Conservation (phyloP, 2,888 invertebrate genomes). For the Lithosia quadra region DNA sequence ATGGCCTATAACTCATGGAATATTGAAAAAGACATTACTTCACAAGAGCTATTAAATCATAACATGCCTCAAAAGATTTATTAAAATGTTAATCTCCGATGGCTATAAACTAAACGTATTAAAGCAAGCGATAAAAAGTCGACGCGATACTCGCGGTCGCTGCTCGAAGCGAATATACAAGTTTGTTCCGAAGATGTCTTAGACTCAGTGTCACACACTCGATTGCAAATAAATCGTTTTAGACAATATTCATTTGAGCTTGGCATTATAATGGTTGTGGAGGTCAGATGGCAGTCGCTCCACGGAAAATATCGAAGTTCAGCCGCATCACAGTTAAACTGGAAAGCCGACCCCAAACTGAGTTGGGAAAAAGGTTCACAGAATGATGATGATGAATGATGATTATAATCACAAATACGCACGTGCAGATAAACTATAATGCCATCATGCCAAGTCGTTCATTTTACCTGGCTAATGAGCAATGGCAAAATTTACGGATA, state of each 20-base stretch:
- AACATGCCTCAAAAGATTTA: slow-evolving; percentile 42
- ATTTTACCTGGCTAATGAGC: not conserved
- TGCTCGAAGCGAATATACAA: slow-evolving; percentile 30
- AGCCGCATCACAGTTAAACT: no score
- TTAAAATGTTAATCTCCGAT: slow-evolving; percentile 42
- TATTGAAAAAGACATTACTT: slow-evolving; percentile 36
- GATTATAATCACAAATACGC: not conserved
- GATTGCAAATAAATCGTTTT: not conserved
- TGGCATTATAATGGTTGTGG: no score
- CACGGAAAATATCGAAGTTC: no score
- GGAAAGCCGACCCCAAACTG: no score
- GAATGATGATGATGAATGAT: no score
- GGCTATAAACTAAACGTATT: slow-evolving; percentile 23
- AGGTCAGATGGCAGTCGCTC: no score
- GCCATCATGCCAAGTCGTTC: not conserved
- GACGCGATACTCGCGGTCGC: slow-evolving; percentile 34
- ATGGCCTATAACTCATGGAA: slow-evolving; percentile 31
- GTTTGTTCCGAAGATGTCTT: slow-evolving; percentile 22
- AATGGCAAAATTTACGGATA: not conserved
- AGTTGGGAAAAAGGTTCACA: no score
- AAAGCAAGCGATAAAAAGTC: slow-evolving; percentile 38
- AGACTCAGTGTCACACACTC: not conserved
- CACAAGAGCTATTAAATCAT: slow-evolving; percentile 36
- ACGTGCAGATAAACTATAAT: not conserved
- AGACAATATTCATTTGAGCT: not conserved